Conservation (phyloP, 2,113 vertebrate genomes). For the Pseudorhombus dupliciocellatus region DNA sequence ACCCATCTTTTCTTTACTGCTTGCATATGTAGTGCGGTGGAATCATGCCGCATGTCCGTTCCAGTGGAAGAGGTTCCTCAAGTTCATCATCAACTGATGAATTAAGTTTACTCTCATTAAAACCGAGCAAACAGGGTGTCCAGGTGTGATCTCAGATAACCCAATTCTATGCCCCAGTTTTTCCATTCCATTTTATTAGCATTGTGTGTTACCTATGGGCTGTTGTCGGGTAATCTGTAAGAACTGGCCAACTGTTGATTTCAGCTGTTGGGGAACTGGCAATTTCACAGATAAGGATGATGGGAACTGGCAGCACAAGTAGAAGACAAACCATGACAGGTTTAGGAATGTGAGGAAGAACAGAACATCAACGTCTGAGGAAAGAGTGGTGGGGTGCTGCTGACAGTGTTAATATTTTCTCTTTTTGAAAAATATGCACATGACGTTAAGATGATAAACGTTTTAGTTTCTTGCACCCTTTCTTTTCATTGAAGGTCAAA, state of each 20-base stretch:
- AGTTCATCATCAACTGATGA: no score
- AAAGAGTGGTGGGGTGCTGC: not conserved
- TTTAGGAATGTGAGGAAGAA: not conserved
- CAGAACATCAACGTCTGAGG: not conserved
- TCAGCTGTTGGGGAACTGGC: not conserved
- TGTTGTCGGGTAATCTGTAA: not conserved
- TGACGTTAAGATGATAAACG: not conserved
- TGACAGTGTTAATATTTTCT: not conserved
- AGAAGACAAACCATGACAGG: not conserved
- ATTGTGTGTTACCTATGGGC: no score
- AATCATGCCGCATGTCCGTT: not conserved
- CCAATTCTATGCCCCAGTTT: not conserved
- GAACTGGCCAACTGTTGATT: not conserved
- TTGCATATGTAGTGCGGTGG: not conserved
- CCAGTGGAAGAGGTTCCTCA: not conserved
- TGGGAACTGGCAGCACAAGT: not conserved
- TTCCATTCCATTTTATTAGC: not conserved
- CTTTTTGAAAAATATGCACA: not conserved
- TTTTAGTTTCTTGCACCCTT: slow-evolving; percentile 8
- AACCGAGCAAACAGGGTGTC: not conserved
- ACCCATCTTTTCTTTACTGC: slow-evolving; percentile 14
- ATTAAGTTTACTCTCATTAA: not conserved
- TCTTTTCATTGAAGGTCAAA: slow-evolving; percentile 5
- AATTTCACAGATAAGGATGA: not conserved
- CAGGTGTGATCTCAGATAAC: not conserved